A percentile compares a stretch with the other conserved stretches of the same genome.
Evolutionary conservation across 2,113 vertebrate genomes (phyloP).

Genomic region (Falco punctatus): DNA sequence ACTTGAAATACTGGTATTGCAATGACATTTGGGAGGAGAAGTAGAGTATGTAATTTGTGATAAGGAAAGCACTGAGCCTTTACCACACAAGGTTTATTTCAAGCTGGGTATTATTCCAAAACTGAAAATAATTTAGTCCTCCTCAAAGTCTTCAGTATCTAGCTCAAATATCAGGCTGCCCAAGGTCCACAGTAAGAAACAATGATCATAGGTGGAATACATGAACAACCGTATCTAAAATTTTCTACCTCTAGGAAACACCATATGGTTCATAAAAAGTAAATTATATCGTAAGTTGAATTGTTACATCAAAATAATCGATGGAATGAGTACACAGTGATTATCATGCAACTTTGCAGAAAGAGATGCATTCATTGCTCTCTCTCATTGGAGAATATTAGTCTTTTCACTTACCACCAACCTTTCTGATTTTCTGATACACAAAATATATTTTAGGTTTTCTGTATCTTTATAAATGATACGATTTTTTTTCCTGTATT

Average conservation of each 20-base stretch:
- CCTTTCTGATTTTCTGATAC: neutral
- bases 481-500: neutral
- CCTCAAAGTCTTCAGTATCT: neutral
- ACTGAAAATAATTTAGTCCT: neutral
- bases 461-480: neutral
- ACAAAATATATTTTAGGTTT: neutral
- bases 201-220: neutral
- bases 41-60: neutral
- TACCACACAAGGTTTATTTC: neutral
- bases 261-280: neutral
- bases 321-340: rapidly evolving
- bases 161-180: neutral
- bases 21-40: neutral
- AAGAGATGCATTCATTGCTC: neutral
- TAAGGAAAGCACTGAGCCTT: neutral
- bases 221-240: neutral
- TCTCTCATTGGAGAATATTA: neutral
- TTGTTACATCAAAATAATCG: neutral
- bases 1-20: neutral
- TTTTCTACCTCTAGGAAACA: neutral
- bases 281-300: neutral
- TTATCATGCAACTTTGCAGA: neutral
- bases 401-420: neutral
- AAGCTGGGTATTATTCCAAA: neutral
- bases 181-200: neutral